Percentiles rank a stretch among this genome's conserved stretches.
These are phyloP conservation scores for Gallinago paraguaiae DNA, from an alignment of 2,113 vertebrate species.

Conservation along the genomic window DNA sequence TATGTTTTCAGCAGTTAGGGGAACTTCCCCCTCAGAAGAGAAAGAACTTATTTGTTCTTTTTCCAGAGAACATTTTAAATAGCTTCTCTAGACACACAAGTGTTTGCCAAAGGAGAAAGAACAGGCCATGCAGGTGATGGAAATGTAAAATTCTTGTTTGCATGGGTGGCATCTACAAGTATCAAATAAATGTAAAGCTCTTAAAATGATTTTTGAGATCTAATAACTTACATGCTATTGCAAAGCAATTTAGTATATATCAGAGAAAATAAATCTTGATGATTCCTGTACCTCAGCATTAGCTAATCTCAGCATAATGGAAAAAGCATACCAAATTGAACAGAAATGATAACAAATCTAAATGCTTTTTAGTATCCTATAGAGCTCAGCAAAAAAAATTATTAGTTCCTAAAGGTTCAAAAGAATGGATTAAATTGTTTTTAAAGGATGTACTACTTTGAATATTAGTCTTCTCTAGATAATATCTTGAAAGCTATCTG, in stretches of 20 bases:
- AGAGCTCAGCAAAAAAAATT: neutral
- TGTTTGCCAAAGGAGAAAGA: neutral
- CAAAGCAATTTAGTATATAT: neutral
- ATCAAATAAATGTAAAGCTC: neutral
- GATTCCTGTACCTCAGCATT: neutral
- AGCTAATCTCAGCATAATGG: neutral
- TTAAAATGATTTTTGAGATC: neutral
- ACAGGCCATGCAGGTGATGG: fast-evolving
- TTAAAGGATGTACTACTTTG: neutral
- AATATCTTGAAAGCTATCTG: neutral
- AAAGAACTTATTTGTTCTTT: neutral
- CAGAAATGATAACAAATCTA: neutral
- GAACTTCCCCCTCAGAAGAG: neutral
- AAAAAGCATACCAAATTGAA: neutral
- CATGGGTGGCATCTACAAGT: neutral
- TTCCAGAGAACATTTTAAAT: neutral
- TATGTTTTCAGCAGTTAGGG: neutral
- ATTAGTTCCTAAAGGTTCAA: neutral
- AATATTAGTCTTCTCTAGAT: neutral
- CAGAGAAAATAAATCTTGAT: neutral
- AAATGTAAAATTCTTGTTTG: neutral
- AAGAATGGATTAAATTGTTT: neutral
- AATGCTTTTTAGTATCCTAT: neutral
- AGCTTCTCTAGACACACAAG: neutral
- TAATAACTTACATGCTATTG: neutral